Conservation (phyloP, 2,888 invertebrate genomes). For the Parthenolecanium corni region DNA sequence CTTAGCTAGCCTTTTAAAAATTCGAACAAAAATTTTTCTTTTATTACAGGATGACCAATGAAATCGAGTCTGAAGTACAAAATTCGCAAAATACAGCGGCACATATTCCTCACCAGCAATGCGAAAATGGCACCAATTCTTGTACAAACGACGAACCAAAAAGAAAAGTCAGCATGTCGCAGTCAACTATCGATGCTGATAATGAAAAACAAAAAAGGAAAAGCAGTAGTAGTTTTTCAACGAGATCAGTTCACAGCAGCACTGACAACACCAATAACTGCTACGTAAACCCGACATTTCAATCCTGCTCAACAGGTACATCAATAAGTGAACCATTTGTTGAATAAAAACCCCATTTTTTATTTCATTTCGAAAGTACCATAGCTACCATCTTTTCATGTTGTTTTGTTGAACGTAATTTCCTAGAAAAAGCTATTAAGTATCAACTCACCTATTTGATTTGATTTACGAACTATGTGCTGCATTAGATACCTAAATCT, state of each 20-base stretch:
- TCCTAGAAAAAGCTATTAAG: too few species aligned
- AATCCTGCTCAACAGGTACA: slow-evolving; percentile 8
- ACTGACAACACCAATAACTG: not conserved
- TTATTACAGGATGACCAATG: slow-evolving; percentile 17
- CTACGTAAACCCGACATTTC: slow-evolving; percentile 17
- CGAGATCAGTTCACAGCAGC: slow-evolving; percentile 31
- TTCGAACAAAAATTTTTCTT: too few species aligned
- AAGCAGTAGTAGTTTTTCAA: slow-evolving; percentile 40
- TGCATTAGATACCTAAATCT: too few species aligned
- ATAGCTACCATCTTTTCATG: too few species aligned
- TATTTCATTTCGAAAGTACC: too few species aligned
- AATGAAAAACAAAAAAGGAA: slow-evolving; percentile 40
- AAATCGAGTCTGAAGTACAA: not conserved
- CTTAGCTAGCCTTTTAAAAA: too few species aligned
- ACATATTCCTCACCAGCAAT: not conserved
- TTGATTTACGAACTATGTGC: too few species aligned
- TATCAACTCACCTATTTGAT: too few species aligned
- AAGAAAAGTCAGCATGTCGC: slow-evolving; percentile 52
- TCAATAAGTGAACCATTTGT: not conserved
- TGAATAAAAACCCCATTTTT: too few species aligned
- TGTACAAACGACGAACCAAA: slow-evolving; percentile 40
- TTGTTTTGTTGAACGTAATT: too few species aligned
- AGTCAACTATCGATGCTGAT: slow-evolving; percentile 43
- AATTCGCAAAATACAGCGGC: not conserved
- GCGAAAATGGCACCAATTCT: not conserved